Evolutionary conservation across 2,888 invertebrate species (phyloP).

Genomic region (Leptinotarsa juncta): DNA sequence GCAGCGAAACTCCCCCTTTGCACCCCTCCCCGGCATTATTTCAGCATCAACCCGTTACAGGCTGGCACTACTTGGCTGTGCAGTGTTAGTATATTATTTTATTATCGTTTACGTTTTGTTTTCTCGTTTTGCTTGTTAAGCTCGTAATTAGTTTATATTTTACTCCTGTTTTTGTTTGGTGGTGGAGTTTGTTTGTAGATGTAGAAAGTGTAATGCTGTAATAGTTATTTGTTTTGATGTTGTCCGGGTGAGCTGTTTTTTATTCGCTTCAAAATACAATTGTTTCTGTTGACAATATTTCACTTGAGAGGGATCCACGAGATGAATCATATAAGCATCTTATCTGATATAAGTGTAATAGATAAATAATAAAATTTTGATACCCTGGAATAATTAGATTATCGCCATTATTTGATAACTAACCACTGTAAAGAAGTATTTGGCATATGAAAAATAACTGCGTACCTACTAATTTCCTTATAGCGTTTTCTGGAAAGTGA

Average conservation of each 20-base stretch:
- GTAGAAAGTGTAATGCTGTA: slow-evolving; percentile 8
- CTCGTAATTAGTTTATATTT: slow-evolving; percentile 32
- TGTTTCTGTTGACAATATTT: background rate
- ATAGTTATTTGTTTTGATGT: slow-evolving; percentile 2
- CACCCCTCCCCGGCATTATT: slow-evolving; percentile 68
- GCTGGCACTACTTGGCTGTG: slow-evolving; percentile 75
- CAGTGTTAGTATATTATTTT: slow-evolving; percentile 73
- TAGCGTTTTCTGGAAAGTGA: no score
- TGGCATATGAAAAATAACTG: no score
- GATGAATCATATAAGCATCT: no score
- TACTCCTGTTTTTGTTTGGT: slow-evolving; percentile 24
- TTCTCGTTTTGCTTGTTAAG: slow-evolving; percentile 26
- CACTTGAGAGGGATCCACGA: background rate
- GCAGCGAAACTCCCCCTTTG: slow-evolving; percentile 66
- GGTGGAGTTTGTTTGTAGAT: slow-evolving; percentile 24
- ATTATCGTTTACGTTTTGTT: slow-evolving; percentile 59
- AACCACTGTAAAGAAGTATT: no score
- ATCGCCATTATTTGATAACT: no score
- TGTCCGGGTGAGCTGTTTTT: background rate
- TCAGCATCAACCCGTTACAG: slow-evolving; percentile 66
- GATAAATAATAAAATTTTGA: no score
- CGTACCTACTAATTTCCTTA: no score
- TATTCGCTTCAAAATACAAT: background rate
- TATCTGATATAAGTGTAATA: no score
- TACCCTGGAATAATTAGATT: no score